A percentile compares a stretch with the other conserved stretches of the same genome.
phyloP scores from a whole-genome alignment of 2,113 vertebrate species.

The Malurus melanocephalus region DNA sequence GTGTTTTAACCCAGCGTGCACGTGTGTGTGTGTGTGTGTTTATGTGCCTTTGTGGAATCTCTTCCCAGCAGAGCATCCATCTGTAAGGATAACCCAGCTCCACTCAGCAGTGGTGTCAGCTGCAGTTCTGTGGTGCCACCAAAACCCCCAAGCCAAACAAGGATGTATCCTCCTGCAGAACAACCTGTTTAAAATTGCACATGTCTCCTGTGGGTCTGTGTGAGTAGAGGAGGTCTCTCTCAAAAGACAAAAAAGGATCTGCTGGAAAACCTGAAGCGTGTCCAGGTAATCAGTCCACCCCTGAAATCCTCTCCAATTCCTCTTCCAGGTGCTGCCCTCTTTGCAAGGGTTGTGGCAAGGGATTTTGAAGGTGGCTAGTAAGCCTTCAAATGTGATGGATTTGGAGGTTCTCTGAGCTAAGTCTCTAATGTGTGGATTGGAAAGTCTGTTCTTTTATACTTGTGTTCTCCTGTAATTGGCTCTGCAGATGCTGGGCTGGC shows the following conservation, averaged over 20 bases:
- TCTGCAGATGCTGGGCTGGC: neutral
- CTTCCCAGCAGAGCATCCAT: neutral
- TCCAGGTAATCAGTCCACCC: neutral
- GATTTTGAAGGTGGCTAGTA: neutral
- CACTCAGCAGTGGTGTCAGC: neutral
- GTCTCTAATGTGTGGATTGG: neutral
- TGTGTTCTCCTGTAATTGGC: neutral
- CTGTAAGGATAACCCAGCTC: conserved; percentile 7
- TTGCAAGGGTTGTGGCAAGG: neutral
- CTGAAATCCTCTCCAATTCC: neutral
- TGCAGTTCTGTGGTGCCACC: neutral
- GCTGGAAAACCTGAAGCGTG: neutral
- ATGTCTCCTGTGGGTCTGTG: neutral
- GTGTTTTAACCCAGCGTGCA: neutral
- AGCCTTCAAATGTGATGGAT: neutral
- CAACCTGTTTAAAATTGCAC: neutral
- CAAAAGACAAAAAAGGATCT: neutral
- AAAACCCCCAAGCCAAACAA: neutral
- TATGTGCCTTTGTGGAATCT: neutral
- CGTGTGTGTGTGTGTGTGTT: neutral
- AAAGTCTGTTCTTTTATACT: neutral
- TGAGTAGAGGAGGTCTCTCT: neutral
- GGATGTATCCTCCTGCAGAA: neutral
- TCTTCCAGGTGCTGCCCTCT: neutral
- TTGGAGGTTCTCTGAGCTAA: neutral